Percentiles rank a stretch among this genome's conserved stretches.
Conservation (phyloP, 2,113 vertebrate genomes). For the Hippocampus barbouri region DNA sequence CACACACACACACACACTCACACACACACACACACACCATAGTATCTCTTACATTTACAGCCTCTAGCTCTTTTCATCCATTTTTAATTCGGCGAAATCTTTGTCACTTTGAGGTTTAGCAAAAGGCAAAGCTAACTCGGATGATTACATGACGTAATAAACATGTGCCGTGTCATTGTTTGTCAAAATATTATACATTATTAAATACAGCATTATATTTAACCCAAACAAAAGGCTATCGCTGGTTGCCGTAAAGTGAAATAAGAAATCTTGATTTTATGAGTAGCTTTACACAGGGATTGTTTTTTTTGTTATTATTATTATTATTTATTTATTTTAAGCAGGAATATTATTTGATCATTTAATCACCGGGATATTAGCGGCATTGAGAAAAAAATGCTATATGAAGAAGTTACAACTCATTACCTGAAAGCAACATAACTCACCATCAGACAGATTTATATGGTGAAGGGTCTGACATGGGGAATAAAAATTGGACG, state of each 20-base stretch:
- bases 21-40: background rate
- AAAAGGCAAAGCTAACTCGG: background rate
- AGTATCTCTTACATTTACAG: background rate
- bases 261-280: background rate
- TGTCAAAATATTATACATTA: constrained; percentile 21
- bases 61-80: constrained; percentile 13
- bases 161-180: constrained; percentile 1
- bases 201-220: constrained; percentile 30
- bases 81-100: constrained; percentile 24
- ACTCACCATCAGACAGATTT: background rate
- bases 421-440: background rate
- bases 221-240: constrained; percentile 23
- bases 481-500: background rate
- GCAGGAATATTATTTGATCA: background rate
- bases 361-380: background rate
- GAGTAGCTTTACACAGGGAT: background rate
- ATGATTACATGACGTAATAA: background rate
- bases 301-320: background rate
- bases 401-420: background rate
- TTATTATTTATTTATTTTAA: background rate
- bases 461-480: background rate
- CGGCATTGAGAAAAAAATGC: background rate
- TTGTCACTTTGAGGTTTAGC: constrained; percentile 3
- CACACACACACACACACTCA: background rate
- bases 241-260: constrained; percentile 16